A percentile compares a stretch with the other conserved stretches of the same genome.
These are phyloP conservation scores for Catostomus latipinnis DNA, from an alignment of 2,797 vertebrate species.

Conservation along the genomic window DNA sequence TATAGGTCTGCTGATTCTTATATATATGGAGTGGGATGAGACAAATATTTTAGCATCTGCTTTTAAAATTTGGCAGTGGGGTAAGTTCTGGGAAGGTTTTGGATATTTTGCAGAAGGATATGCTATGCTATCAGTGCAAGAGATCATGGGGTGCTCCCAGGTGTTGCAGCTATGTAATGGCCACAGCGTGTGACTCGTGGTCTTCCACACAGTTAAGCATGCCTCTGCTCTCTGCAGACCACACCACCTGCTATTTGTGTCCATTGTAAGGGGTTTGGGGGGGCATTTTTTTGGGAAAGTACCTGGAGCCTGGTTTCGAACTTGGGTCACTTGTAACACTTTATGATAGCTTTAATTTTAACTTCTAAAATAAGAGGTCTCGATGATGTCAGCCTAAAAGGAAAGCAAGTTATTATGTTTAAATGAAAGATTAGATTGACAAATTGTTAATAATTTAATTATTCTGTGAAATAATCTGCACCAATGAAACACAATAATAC, in stretches of 20 bases:
- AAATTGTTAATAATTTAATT: too few relatives aligned
- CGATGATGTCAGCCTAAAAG: neutral
- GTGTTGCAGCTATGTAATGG: constrained; percentile 49
- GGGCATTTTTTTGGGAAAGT: too few relatives aligned
- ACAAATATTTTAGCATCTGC: neutral
- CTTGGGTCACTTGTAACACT: constrained; percentile 42
- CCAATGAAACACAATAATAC: too few relatives aligned
- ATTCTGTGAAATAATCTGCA: too few relatives aligned
- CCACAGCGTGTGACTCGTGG: constrained; percentile 45
- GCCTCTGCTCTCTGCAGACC: constrained; percentile 44
- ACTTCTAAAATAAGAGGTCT: neutral
- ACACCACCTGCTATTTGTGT: constrained; percentile 60
- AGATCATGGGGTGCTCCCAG: constrained; percentile 50
- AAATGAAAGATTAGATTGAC: too few relatives aligned
- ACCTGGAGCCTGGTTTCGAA: too few relatives aligned
- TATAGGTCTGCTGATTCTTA: neutral
- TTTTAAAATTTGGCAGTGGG: neutral
- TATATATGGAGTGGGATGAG: neutral
- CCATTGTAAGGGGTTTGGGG: constrained; percentile 27
- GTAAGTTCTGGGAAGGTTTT: neutral
- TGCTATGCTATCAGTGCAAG: constrained; percentile 30
- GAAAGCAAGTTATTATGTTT: neutral
- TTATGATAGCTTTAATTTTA: constrained; percentile 47
- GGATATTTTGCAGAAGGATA: constrained; percentile 9
- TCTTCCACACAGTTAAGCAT: constrained; percentile 59